Evolutionary conservation across 2,113 vertebrate genomes (phyloP).

Genomic region (Seriola aureovittata): DNA sequence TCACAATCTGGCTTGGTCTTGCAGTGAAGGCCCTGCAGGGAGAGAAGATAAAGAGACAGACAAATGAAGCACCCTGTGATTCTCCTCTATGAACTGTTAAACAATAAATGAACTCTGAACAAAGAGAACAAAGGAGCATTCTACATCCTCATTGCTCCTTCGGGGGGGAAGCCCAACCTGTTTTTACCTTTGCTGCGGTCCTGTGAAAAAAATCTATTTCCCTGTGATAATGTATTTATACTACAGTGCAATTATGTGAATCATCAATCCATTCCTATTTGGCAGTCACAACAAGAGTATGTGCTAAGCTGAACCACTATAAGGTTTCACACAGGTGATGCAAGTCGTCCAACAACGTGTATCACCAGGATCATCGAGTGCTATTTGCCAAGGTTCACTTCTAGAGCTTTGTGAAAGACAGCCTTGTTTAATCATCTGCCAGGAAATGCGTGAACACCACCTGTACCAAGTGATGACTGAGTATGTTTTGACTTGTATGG

Average conservation of each 20-base stretch:
- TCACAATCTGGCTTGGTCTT: slow-evolving; percentile 70
- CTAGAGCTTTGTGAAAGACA: background rate
- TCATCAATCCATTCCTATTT: background rate
- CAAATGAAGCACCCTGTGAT: background rate
- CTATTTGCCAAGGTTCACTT: background rate
- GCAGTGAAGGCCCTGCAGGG: slow-evolving; percentile 78
- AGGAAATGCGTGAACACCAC: background rate
- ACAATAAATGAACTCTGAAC: too few relatives aligned
- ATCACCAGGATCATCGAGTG: background rate
- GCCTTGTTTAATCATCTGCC: background rate
- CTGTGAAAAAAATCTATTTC: background rate
- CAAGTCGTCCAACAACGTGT: background rate
- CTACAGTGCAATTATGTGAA: background rate
- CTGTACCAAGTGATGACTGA: background rate
- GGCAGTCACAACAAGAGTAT: background rate
- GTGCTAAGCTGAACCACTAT: too few relatives aligned
- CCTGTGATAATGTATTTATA: background rate
- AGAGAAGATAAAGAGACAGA: slow-evolving; percentile 1
- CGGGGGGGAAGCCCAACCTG: background rate
- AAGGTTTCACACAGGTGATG: background rate
- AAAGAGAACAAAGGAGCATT: slow-evolving; percentile 18
- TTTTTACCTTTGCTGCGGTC: background rate
- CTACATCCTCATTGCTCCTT: slow-evolving; percentile 65
- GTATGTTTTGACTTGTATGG: background rate
- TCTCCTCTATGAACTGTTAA: background rate